Evolutionary conservation across 2,113 vertebrate genomes (phyloP).

Genomic region (Empidonax alnorum): DNA sequence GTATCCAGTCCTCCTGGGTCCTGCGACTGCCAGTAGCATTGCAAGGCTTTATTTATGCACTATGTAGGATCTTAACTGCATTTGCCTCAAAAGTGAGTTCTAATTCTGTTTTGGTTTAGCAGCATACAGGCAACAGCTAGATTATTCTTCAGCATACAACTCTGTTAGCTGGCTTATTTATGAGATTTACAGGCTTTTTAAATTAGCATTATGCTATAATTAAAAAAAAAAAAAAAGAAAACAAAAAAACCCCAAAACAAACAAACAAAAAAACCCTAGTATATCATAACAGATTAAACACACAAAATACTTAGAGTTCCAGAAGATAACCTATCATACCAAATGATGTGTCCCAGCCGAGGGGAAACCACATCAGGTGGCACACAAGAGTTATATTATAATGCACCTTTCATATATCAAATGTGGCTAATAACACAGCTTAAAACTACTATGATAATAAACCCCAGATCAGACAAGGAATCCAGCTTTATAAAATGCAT

Average conservation of each 20-base stretch:
- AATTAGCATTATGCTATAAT: slow-evolving; percentile 68
- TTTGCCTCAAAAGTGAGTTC: slow-evolving; percentile 70
- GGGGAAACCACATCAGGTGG: slow-evolving; percentile 58
- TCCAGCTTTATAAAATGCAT: slow-evolving; percentile 64
- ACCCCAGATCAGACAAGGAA: slow-evolving; percentile 70
- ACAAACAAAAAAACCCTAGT: not conserved
- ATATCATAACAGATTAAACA: slow-evolving; percentile 67
- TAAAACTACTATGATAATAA: slow-evolving; percentile 70
- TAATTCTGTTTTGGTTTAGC: slow-evolving; percentile 79
- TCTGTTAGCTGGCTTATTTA: slow-evolving; percentile 70
- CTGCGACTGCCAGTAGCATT: slow-evolving; percentile 74
- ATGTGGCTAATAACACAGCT: slow-evolving; percentile 72
- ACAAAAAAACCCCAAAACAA: not conserved
- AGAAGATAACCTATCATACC: slow-evolving; percentile 68
- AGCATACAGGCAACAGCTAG: slow-evolving; percentile 78
- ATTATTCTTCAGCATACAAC: slow-evolving; percentile 71
- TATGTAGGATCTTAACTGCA: slow-evolving; percentile 70
- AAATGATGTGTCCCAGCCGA: slow-evolving; percentile 19
- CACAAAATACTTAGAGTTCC: slow-evolving; percentile 69
- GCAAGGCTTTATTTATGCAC: slow-evolving; percentile 53
- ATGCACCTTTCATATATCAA: slow-evolving; percentile 73
- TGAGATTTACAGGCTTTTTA: slow-evolving; percentile 71
- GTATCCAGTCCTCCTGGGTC: slow-evolving; percentile 76
- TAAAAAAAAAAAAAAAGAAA: slow-evolving; percentile 9
- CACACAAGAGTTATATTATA: slow-evolving; percentile 70